These are phyloP conservation scores for Anastrepha obliqua DNA, from an alignment of 1,140 invertebrate genomes.

Conservation along the genomic window DNA sequence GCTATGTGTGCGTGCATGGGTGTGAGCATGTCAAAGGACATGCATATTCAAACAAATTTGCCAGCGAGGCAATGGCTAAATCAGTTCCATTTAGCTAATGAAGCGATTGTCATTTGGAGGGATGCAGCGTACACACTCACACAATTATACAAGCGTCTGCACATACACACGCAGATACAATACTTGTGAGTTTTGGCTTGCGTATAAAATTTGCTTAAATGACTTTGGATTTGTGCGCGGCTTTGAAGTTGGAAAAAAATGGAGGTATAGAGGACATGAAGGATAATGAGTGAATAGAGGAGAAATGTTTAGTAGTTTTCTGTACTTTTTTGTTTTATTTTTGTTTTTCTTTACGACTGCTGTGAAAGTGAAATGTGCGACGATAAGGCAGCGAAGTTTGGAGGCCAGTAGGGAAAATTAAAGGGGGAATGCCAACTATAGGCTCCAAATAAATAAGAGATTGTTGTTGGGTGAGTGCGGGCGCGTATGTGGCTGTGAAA, in stretches of 20 bases:
- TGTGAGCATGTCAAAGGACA: background rate
- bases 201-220: constrained; percentile 13
- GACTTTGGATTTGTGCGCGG: background rate
- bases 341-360: background rate
- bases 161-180: background rate
- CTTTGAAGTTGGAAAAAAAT: background rate
- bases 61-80: background rate
- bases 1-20: no score
- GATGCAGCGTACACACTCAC: background rate
- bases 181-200: background rate
- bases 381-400: background rate
- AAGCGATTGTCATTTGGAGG: background rate
- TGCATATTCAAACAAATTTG: background rate
- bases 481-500: background rate
- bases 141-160: background rate
- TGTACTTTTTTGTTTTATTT: background rate
- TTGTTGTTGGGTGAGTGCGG: background rate
- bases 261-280: background rate
- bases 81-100: constrained; percentile 29
- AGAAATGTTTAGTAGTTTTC: background rate
- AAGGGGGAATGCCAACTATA: background rate
- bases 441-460: background rate
- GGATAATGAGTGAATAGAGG: background rate
- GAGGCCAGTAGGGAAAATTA: background rate
- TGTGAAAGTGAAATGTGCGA: background rate